These are phyloP conservation scores for Apomyelois bistriatella DNA, from an alignment of 2,888 invertebrate genomes.

Conservation along the genomic window DNA sequence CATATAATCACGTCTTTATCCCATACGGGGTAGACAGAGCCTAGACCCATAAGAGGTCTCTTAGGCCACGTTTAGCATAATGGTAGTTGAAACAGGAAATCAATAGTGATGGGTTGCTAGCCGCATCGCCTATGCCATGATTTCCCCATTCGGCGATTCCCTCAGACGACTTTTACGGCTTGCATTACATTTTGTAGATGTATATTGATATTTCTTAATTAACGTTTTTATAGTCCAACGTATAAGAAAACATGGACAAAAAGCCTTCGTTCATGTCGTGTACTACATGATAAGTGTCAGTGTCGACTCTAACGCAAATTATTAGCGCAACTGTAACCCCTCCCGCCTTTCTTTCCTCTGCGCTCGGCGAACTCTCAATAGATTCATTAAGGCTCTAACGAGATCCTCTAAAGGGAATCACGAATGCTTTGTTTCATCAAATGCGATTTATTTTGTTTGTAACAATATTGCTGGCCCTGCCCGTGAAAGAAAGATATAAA, in stretches of 20 bases:
- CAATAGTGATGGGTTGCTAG: too few relatives aligned
- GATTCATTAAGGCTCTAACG: conserved; percentile 78
- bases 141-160: too few relatives aligned
- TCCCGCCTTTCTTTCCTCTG: conserved; percentile 43
- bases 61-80: too few relatives aligned
- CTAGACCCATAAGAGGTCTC: too few relatives aligned
- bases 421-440: conserved; percentile 71
- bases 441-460: conserved; percentile 70
- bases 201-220: too few relatives aligned
- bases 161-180: too few relatives aligned
- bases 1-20: too few relatives aligned
- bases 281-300: conserved; percentile 21
- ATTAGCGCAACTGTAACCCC: conserved; percentile 65
- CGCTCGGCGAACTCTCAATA: conserved; percentile 74
- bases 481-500: conserved; percentile 2
- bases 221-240: too few relatives aligned
- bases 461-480: conserved; percentile 41
- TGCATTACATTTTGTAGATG: too few relatives aligned
- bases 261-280: neutral
- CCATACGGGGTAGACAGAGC: too few relatives aligned
- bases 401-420: conserved; percentile 72
- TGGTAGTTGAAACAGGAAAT: too few relatives aligned
- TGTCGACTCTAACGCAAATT: conserved; percentile 59
- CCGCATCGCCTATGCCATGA: too few relatives aligned
- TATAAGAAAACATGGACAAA: neutral